These are phyloP conservation scores for Drosophila putrida DNA, from an alignment of 2,888 invertebrate genomes.

Conservation along the genomic window DNA sequence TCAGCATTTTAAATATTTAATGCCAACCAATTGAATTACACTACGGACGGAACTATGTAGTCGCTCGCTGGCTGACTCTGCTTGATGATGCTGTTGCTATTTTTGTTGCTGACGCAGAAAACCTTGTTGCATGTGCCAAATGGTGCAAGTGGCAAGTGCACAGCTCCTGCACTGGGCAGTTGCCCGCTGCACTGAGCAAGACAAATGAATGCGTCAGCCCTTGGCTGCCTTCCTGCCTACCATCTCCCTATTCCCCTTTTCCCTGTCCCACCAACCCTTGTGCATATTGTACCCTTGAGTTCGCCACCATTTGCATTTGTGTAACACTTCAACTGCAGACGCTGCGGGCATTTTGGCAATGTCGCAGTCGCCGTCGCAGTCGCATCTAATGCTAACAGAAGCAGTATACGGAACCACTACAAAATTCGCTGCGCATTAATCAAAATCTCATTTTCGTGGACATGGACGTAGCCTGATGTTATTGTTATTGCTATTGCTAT, in stretches of 20 bases:
- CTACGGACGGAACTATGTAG: slow-evolving; percentile 30
- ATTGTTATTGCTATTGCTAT: slow-evolving; percentile 36
- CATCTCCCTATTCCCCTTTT: too few relatives aligned
- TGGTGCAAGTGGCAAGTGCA: slow-evolving; percentile 63
- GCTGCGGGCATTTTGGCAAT: slow-evolving; percentile 52
- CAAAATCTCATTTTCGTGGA: slow-evolving; percentile 74
- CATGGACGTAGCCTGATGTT: slow-evolving; percentile 20
- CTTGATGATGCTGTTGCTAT: slow-evolving; percentile 19
- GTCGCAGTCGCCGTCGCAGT: too few relatives aligned
- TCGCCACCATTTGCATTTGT: slow-evolving; percentile 66
- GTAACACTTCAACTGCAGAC: slow-evolving; percentile 68
- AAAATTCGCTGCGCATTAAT: slow-evolving; percentile 69
- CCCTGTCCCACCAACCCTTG: neutral
- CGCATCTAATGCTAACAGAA: slow-evolving; percentile 33
- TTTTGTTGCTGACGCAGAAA: slow-evolving; percentile 26
- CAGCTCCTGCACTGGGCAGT: slow-evolving; percentile 58
- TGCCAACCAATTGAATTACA: slow-evolving; percentile 79
- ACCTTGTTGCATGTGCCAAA: slow-evolving; percentile 33
- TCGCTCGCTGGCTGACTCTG: slow-evolving; percentile 8
- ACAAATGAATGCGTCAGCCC: slow-evolving; percentile 70
- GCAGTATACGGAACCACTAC: slow-evolving; percentile 10
- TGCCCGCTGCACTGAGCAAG: slow-evolving; percentile 57
- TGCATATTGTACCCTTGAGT: slow-evolving; percentile 47
- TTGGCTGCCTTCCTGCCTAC: neutral
- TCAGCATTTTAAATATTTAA: slow-evolving; percentile 80